Evolutionary conservation across 37 sponge, comb jelly and placozoan species (phyloP).

Genomic region (Cliona cf. orientalis): DNA sequence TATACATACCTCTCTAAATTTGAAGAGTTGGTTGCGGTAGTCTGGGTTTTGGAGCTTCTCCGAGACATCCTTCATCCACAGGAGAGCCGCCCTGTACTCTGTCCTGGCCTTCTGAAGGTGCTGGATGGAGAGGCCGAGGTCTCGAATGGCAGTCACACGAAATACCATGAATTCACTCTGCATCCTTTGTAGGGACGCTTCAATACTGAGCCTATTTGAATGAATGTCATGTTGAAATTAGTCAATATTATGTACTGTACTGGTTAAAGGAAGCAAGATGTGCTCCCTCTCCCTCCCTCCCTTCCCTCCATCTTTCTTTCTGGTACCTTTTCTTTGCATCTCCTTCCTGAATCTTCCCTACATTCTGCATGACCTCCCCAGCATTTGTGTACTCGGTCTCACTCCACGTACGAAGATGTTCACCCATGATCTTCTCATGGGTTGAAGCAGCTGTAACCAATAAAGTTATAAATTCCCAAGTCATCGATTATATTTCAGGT

Average conservation of each 20-base stretch:
- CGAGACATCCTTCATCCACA: conserved; percentile 90
- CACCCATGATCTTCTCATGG: conserved; percentile 58
- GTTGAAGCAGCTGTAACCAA: conserved; percentile 30
- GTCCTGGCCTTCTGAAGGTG: conserved; percentile 77
- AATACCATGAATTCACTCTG: conserved; percentile 61
- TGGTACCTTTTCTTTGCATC: conserved; percentile 42
- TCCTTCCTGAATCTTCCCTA: conserved; percentile 51
- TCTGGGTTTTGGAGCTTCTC: conserved; percentile 87
- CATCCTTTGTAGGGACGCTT: conserved; percentile 38
- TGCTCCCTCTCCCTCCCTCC: neutral
- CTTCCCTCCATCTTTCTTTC: neutral
- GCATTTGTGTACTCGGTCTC: conserved; percentile 75
- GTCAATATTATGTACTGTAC: neutral
- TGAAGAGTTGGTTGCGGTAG: conserved; percentile 60
- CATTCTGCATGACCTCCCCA: conserved; percentile 69
- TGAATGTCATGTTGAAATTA: neutral
- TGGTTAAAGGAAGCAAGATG: neutral
- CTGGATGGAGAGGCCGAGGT: conserved; percentile 66
- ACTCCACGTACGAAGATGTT: conserved; percentile 40
- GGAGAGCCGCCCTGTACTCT: conserved; percentile 86
- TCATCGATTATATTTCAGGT: too few relatives aligned
- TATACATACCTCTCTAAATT: conserved; percentile 79
- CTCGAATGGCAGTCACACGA: conserved; percentile 43
- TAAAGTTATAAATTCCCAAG: too few relatives aligned
- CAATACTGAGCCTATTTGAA: conserved; percentile 25